These are phyloP conservation scores for Chelmon rostratus DNA, from an alignment of 2,797 vertebrate species.

Conservation along the genomic window DNA sequence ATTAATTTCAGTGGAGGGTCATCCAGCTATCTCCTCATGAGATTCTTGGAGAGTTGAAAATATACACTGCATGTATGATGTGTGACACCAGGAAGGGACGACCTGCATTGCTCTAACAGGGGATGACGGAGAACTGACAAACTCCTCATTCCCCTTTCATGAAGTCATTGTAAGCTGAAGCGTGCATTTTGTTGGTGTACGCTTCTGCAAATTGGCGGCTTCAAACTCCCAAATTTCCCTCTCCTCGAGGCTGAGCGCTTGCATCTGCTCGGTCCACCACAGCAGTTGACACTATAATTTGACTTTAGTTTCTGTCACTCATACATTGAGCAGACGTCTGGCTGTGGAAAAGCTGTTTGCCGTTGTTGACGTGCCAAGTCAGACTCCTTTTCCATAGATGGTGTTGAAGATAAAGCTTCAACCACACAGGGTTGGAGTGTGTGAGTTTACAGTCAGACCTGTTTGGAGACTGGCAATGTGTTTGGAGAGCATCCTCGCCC, in stretches of 20 bases:
- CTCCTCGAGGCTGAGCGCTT: constrained; percentile 32
- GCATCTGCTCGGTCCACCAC: constrained; percentile 35
- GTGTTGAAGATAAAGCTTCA: constrained; percentile 76
- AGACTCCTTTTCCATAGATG: constrained; percentile 85
- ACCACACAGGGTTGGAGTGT: constrained; percentile 52
- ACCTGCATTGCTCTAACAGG: constrained; percentile 16
- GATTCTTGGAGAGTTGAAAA: background rate
- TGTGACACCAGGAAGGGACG: background rate
- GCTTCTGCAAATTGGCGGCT: background rate
- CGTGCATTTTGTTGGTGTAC: background rate
- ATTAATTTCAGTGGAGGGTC: background rate
- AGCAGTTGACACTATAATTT: constrained; percentile 36
- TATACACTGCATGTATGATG: background rate
- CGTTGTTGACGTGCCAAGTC: constrained; percentile 72
- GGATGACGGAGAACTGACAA: constrained; percentile 33
- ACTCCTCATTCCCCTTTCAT: constrained; percentile 8
- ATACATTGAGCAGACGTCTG: constrained; percentile 72
- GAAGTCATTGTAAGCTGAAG: constrained; percentile 34
- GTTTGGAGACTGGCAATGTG: constrained; percentile 59
- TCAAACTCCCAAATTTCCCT: constrained; percentile 13
- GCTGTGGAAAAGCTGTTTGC: constrained; percentile 72
- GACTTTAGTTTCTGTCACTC: constrained; percentile 63
- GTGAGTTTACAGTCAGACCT: constrained; percentile 61
- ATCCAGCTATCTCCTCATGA: background rate
- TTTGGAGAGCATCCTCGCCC: constrained; percentile 49